Evolutionary conservation across 2,797 vertebrate species (phyloP).

Genomic region (Myotis myotis): DNA sequence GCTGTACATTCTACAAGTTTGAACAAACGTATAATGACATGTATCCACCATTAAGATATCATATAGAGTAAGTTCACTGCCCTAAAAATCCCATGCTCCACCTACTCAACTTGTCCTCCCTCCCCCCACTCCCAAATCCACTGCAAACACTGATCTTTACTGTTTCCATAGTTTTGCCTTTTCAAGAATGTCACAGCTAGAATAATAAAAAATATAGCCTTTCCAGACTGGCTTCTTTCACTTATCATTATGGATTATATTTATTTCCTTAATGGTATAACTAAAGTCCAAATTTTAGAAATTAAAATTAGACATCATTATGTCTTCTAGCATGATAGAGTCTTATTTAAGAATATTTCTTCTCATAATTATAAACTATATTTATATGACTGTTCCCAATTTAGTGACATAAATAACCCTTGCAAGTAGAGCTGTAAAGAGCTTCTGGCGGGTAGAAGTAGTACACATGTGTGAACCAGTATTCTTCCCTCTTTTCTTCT

Average conservation of each 20-base stretch:
- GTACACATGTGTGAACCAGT: background rate
- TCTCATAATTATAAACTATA: background rate
- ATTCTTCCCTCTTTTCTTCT: background rate
- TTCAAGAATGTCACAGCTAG: background rate
- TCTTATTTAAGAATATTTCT: background rate
- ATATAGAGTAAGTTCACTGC: background rate
- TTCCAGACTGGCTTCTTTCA: background rate
- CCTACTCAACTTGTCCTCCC: background rate
- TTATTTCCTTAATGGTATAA: background rate
- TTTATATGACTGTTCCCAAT: background rate
- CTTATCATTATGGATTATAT: background rate
- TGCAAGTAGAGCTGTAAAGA: background rate
- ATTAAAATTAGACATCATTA: background rate
- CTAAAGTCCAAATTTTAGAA: background rate
- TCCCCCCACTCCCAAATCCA: background rate
- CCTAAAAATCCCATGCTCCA: background rate
- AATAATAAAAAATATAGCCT: background rate
- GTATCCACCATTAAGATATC: background rate
- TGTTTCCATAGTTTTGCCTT: background rate
- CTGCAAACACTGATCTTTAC: background rate
- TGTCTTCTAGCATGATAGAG: background rate
- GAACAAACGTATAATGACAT: background rate
- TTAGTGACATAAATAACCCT: background rate
- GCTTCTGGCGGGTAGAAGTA: background rate
- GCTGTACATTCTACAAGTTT: background rate